A percentile compares a stretch with the other conserved stretches of the same genome.
Evolutionary conservation across 1,140 invertebrate genomes (phyloP).

Genomic region (Drosophila carrolli): DNA sequence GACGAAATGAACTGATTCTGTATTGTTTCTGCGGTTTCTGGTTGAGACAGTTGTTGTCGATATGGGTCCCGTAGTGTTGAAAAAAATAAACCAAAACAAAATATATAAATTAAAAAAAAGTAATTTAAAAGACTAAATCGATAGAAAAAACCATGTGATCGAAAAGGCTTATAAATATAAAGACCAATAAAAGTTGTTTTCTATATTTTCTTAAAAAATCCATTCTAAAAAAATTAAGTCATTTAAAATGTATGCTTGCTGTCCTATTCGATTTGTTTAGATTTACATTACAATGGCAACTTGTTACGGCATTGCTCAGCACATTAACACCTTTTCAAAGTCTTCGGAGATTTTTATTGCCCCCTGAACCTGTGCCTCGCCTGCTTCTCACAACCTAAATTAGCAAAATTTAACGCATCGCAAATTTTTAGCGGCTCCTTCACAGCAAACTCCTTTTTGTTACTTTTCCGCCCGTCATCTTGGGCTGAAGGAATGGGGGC

Average conservation of each 20-base stretch:
- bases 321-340: conserved; percentile 22
- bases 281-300: not conserved
- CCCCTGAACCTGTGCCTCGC: not conserved
- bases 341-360: not conserved
- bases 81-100: conserved; percentile 4
- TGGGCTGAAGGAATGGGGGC: conserved; percentile 23
- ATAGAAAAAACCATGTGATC: too few relatives aligned
- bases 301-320: conserved; percentile 1
- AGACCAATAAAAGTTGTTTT: too few relatives aligned
- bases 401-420: conserved; percentile 76
- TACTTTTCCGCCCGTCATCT: conserved; percentile 51
- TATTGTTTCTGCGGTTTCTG: conserved; percentile 62
- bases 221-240: too few relatives aligned
- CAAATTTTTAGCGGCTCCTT: conserved; percentile 57
- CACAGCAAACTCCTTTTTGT: conserved; percentile 16
- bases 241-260: too few relatives aligned
- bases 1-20: conserved; percentile 26
- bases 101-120: too few relatives aligned
- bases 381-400: conserved; percentile 52
- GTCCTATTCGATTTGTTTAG: not conserved
- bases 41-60: not conserved
- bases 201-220: too few relatives aligned
- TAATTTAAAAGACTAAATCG: too few relatives aligned
- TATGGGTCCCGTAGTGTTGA: conserved; percentile 16
- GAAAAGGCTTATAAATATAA: too few relatives aligned